Evolutionary conservation across 2,113 vertebrate genomes (phyloP), one percentile per base, ranked within the genome.

Genomic region (Numida meleagris): DNA sequence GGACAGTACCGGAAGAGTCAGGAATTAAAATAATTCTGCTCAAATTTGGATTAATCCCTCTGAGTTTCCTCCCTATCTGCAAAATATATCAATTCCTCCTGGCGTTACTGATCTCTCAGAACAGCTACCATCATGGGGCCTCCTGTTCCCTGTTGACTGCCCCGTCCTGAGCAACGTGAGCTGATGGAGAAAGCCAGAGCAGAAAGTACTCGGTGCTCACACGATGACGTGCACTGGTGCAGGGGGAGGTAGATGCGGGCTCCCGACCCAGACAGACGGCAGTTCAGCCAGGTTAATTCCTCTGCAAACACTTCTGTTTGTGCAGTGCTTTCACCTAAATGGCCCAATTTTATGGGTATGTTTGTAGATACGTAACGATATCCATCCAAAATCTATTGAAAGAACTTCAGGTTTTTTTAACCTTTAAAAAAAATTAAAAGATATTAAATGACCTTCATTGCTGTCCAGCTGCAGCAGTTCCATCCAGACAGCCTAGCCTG

Each of bases 221-320:
- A 3, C 15, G 21, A 27, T 61, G 31, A 77, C 12, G 4, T 7
- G 15, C 7, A 11, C 18, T 55, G 18, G 17, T 34, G 6, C 6
- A 1, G 21, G 12, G 17, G 31, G 43, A 46, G 31, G 57, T 36
- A 62, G 59, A 46, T 29, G 34, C 63, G 43, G n/a, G 40, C 38
- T 81, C 40, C 58, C 55, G 82, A 90, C 71, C 87, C 40, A 89
- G 76, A 86, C 76, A 82, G 86, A 48, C 57, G n/a, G 70, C 50
- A 48, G 76, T 77, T 89, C 71, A 82, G 58, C 50, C 11, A 21
- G 45, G 25, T 59, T 77, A 65, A 86, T 86, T 86, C 58, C 71
- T 89, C 51, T 76, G 66, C 77, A 90, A 90, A 89, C 82, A 77
- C 40, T 61, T 55, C 40, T 93, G 76, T 86, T 93, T 90, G 34